Evolutionary conservation across 2,888 invertebrate genomes (phyloP).

Genomic region (Laothoe populi): DNA sequence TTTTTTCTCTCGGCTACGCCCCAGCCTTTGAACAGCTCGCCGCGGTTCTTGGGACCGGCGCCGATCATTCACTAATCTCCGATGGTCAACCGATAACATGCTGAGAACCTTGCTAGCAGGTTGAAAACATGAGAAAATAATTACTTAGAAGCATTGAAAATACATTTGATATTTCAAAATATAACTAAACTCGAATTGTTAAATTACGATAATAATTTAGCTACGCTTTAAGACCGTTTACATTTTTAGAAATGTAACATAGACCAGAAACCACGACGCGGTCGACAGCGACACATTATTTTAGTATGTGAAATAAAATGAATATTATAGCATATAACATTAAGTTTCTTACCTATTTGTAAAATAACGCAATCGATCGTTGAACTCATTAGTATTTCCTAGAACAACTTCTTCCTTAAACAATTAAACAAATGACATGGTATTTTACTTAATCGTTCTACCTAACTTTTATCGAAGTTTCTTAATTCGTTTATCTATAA

Average conservation of each 20-base stretch:
- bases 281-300: no score
- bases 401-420: background rate
- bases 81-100: conserved; percentile 52
- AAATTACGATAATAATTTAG: no score
- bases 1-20: conserved; percentile 71
- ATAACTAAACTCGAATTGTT: no score
- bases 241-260: no score
- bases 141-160: no score
- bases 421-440: background rate
- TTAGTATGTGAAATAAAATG: background rate
- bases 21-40: conserved; percentile 71
- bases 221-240: no score
- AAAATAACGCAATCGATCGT: background rate
- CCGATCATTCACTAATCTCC: conserved; percentile 74
- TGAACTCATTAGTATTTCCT: background rate
- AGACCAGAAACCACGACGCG: no score
- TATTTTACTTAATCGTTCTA: background rate
- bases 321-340: no score
- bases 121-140: conserved; percentile 25
- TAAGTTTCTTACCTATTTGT: background rate
- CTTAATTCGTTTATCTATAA: no score
- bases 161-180: no score
- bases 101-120: conserved; percentile 38
- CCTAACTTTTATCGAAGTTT: background rate
- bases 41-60: conserved; percentile 72